Base-by-base conservation (phyloP, 2,797 vertebrate genomes). In the Gobionotothen gibberifrons region DNA sequence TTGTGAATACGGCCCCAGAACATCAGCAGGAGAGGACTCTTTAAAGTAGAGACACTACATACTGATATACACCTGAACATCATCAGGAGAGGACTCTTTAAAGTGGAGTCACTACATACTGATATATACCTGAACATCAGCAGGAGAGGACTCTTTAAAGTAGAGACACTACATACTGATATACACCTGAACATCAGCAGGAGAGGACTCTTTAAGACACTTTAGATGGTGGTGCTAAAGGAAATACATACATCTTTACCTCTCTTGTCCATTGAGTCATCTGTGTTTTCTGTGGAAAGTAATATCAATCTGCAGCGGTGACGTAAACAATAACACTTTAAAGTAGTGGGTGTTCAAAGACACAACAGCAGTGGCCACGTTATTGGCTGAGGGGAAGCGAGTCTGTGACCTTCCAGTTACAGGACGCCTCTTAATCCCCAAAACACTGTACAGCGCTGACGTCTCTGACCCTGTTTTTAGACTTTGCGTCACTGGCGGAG, bases 361-460 rank as follows among this genome's bases (percentile, higher is more conserved):
- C 22, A 19, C 3, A 21, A 21, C 26, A 39, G 4, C 17, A 19
- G 36, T 2, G 17, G 12, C 40, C 3, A 19, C 1, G 57, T 54
- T 29, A 54, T 29, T 3, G 42, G 42, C 29, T 29, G 29, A 3
- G 15, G 32, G 16, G 26, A 65, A n/a, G 39, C 3, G 2, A 47
- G 19, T 39, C 16, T 32, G 29, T 48, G 32, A 55, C 44, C 36
- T 68, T 63, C 46, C 40, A 32, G 29, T 42, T 22, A 69, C 59
- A 61, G 39, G 49, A 69, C 47, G 17, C 48, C n/a, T 51, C 49
- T 54, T 6, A 15, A 29, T 15, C 4, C 48, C 74, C 21, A 44
- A 46, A 54, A 42, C 65, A 64, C 55, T 2, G 39, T 5, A 13
- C 39, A 42, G 9, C 32, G 0, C 32, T 57, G 36, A 42, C 1